Conservation (phyloP, 2,888 invertebrate genomes). For the Ganaspis brasiliensis region DNA sequence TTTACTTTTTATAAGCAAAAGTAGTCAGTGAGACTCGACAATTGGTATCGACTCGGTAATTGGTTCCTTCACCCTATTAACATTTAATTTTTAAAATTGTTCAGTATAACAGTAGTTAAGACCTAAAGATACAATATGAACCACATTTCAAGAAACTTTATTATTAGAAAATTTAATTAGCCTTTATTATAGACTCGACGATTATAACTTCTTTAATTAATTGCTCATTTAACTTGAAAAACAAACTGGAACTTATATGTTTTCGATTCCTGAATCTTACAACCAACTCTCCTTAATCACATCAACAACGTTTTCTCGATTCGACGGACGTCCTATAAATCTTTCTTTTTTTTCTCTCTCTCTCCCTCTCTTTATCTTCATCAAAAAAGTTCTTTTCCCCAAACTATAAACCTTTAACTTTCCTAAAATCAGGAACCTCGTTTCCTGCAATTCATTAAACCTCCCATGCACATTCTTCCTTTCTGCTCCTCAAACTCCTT, state of each 20-base stretch:
- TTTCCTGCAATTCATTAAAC: constrained; percentile 29
- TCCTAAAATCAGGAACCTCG: constrained; percentile 7
- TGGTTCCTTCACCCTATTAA: too few relatives aligned
- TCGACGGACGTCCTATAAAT: constrained; percentile 15
- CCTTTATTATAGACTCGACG: too few relatives aligned
- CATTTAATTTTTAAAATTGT: too few relatives aligned
- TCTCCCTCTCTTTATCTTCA: not conserved
- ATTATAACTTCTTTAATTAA: too few relatives aligned
- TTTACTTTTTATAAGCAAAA: too few relatives aligned
- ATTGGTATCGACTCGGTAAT: too few relatives aligned
- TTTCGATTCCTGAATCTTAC: not conserved
- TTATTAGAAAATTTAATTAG: too few relatives aligned
- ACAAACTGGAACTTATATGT: not conserved
- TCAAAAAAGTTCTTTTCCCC: not conserved
- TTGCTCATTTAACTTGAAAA: not conserved
- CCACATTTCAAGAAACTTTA: too few relatives aligned
- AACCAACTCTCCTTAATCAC: constrained; percentile 9
- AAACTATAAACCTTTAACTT: not conserved
- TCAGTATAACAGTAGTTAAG: too few relatives aligned
- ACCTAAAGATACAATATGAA: too few relatives aligned
- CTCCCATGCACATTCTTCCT: constrained; percentile 1
- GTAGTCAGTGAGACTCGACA: too few relatives aligned
- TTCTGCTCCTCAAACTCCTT: not conserved
- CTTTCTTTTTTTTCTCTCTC: not conserved
- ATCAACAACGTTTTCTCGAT: not conserved